Evolutionary conservation across 2,113 vertebrate species (phyloP).

Genomic region (Siniperca chuatsi): DNA sequence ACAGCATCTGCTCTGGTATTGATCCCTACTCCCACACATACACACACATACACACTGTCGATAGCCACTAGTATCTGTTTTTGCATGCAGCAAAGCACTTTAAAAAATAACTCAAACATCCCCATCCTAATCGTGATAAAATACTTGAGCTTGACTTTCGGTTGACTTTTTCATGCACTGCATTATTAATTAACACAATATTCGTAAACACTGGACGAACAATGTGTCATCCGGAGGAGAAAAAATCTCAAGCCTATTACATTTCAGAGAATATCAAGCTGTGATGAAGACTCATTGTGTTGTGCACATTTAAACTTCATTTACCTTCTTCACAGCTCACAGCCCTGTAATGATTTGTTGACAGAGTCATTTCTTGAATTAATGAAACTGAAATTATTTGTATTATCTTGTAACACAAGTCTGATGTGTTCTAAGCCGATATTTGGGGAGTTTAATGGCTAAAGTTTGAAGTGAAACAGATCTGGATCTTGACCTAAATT

Average conservation of each 20-base stretch:
- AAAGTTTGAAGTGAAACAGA: background rate
- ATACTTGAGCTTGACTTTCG: slow-evolving; percentile 14
- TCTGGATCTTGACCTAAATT: background rate
- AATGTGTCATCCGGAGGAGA: background rate
- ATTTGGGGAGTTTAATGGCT: background rate
- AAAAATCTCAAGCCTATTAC: background rate
- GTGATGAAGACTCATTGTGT: background rate
- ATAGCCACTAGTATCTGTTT: background rate
- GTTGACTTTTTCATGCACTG: background rate
- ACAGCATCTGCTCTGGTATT: slow-evolving; percentile 53
- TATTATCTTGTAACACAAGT: background rate
- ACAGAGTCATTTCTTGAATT: background rate
- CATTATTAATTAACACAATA: slow-evolving; percentile 14
- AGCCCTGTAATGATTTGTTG: background rate
- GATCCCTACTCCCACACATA: slow-evolving; percentile 35
- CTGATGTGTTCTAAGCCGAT: background rate
- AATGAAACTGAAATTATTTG: background rate
- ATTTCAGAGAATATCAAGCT: background rate
- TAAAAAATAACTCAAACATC: background rate
- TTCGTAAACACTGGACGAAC: background rate
- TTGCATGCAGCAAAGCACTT: slow-evolving; percentile 13
- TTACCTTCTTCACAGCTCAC: background rate
- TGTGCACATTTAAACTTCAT: background rate
- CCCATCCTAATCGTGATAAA: background rate
- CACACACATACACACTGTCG: background rate